phyloP scores from a whole-genome alignment of 2,113 vertebrate species.

The Cricetomys ansorgei region DNA sequence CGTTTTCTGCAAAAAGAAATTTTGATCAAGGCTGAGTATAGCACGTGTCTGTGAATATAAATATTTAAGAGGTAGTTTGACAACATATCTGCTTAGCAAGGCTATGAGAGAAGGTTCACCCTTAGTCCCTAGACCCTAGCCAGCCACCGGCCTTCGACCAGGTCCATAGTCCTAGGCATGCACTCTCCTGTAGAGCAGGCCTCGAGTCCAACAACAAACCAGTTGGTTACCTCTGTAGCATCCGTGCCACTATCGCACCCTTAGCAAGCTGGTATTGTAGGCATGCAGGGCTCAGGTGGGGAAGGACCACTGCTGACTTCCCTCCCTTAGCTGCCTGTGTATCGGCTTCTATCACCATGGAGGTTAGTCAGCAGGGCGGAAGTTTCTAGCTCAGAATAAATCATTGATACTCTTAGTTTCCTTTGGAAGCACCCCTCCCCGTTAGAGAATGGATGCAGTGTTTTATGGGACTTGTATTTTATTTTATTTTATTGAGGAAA shows the following conservation, averaged over 20 bases:
- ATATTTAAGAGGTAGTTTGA: neutral
- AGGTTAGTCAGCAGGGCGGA: neutral
- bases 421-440: neutral
- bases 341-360: neutral
- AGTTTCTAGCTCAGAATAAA: neutral
- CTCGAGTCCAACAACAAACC: neutral
- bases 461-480: neutral
- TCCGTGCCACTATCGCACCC: neutral
- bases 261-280: neutral
- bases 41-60: neutral
- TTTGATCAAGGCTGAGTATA: neutral
- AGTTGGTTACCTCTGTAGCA: neutral
- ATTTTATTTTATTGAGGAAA: neutral
- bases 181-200: neutral
- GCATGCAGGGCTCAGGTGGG: neutral
- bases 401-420: neutral
- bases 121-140: neutral
- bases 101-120: neutral
- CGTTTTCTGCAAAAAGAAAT: neutral
- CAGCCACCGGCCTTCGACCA: neutral
- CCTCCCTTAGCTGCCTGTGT: neutral
- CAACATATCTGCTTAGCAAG: neutral
- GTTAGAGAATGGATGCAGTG: neutral
- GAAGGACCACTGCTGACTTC: neutral
- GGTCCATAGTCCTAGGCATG: neutral